Base-by-base conservation (phyloP, 2,113 vertebrate species). In the Empidonax traillii region DNA sequence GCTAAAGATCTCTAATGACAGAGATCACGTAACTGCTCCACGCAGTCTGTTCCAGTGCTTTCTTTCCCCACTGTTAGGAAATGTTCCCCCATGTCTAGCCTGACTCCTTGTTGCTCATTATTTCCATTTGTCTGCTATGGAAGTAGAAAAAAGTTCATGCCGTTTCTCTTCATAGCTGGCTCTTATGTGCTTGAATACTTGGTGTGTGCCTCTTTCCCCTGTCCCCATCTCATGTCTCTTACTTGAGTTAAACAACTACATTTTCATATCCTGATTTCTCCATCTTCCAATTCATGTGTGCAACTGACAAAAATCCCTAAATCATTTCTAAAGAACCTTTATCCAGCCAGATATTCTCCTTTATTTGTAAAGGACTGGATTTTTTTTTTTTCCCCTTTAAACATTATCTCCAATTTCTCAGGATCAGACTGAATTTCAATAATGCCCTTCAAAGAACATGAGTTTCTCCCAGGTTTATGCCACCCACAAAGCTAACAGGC, bases 21-120 rank as follows among this genome's bases (percentile, higher is more conserved):
- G 67, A 94, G 85, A 90, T 43, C 79, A 69, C n/a, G 3, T 19
- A 92, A 96, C 63, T 88, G 85, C 90, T 93, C 55, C 55, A 67
- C 93, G 68, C 63, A 77, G 51, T 43, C 46, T 86, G 39, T 47
- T 85, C 71, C 39, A 9, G 21, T 49, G 74, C 41, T 96, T 93
- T 49, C 66, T 71, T 84, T 93, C 76, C 22, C 55, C 84, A 27
- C 51, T 83, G 56, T 41, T 78, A 82, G 31, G 37, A 82, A 82
- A 88, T 63, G 62, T 71, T 91, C 51, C 49, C 75, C 69, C 27
- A 65, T 88, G 78, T 82, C 74, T 91, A 81, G 37, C 33, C 53
- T 63, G 75, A 88, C 75, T 92, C 43, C 63, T 77, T 51, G n/a
- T 67, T 94, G 79, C 63, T 94, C 55, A 62, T 88, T 90, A 88